A percentile compares a stretch with the other conserved stretches of the same genome.
phyloP scores from a whole-genome alignment of 2,113 vertebrate genomes.

The Rhizomys pruinosus region DNA sequence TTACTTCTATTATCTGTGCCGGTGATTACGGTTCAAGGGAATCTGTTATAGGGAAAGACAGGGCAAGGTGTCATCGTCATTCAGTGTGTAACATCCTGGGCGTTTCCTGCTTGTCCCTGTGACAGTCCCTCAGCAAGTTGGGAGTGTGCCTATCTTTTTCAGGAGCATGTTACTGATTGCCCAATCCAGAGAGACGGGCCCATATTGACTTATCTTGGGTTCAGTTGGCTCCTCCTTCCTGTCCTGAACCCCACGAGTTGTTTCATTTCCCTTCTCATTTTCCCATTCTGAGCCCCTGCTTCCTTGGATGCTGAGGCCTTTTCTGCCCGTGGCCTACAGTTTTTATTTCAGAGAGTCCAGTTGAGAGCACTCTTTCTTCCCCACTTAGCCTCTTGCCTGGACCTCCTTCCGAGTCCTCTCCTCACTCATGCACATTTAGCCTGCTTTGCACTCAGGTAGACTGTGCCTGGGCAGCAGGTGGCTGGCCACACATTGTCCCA shows the following conservation, averaged over 20 bases:
- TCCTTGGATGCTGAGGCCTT: not conserved
- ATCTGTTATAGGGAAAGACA: not conserved
- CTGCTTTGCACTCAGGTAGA: not conserved
- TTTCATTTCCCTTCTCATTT: not conserved
- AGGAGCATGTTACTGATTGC: rapidly evolving
- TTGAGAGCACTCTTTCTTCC: not conserved
- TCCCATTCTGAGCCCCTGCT: not conserved
- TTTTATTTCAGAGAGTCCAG: not conserved
- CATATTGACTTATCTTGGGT: not conserved
- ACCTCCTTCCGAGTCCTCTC: not conserved
- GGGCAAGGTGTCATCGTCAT: too few species aligned
- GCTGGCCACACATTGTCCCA: not conserved
- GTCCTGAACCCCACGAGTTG: too few species aligned
- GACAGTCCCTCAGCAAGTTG: not conserved
- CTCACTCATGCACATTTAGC: not conserved
- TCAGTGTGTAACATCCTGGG: too few species aligned
- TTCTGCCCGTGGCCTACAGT: not conserved
- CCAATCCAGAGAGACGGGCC: not conserved
- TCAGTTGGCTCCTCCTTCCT: not conserved
- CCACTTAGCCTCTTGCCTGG: not conserved
- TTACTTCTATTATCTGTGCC: not conserved
- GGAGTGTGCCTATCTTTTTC: too few species aligned
- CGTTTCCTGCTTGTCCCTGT: not conserved
- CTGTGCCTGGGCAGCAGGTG: rapidly evolving
- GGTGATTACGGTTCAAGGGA: not conserved